Base-by-base conservation (phyloP, 2,888 invertebrate species). In the Peribatodes rhomboidaria region DNA sequence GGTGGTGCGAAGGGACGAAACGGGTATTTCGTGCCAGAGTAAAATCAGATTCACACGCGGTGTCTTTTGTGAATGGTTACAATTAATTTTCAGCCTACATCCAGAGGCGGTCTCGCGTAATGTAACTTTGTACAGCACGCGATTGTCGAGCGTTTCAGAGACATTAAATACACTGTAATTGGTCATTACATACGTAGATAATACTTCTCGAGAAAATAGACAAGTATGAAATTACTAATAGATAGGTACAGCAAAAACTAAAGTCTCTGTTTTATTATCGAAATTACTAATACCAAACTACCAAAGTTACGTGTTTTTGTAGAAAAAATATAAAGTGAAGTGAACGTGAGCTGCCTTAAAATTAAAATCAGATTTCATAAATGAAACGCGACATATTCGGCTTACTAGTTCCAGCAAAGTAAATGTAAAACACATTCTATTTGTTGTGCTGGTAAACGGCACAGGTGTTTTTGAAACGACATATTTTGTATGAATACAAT, bases 1-100 rank as follows among this genome's bases (percentile, higher is more conserved):
- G 71, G 69, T 60, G 62, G 61, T 57, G 61, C 63, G 42, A 18
- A 62, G 49, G 62, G 67, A 69, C 68, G 60, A 63, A 72, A 71
- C 47, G 65, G 46, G 63, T 67, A 50, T 63, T 44, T 22, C 46
- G 49, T 41, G 47, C 39, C 63, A 59, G 63, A 65, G 61, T 61
- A 57, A 18, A 37, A 27, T 31, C 20, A 20, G 13, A 22, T 27
- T 41, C 41, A 41, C 31, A 41, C 11, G 27, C 22, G 16, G 14
- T 53, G 27, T 41, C 35, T 49, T 49, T 55, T 22, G 31, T 37
- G 20, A 35, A 53, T 44, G 61, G 54, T 18, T 18, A 47, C 33
- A 63, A 57, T 57, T 63, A 63, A 57, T 57, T 47, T 57, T 57
- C 62, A 18, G 41, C 13, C 27, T 46, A 46, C 37, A 57, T 57